These are phyloP conservation scores for Dendrocincla fuliginosa DNA, from an alignment of 2,797 vertebrate genomes.

Conservation along the genomic window DNA sequence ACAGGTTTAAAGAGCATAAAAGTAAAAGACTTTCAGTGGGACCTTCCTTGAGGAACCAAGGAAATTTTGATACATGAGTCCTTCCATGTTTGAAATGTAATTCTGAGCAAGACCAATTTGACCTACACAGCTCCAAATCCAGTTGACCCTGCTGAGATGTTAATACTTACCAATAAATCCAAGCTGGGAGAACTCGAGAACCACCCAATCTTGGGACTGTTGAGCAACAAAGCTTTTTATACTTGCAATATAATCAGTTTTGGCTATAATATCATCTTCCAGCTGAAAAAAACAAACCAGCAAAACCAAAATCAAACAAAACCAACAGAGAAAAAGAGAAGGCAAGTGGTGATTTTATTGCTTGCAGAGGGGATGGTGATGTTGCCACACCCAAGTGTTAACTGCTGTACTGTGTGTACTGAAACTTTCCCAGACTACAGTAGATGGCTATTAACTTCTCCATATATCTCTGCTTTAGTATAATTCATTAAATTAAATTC, in stretches of 20 bases:
- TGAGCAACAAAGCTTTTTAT: slow-evolving; percentile 76
- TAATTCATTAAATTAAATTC: no score
- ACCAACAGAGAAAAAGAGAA: not conserved
- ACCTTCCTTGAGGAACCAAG: not conserved
- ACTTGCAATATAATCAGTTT: slow-evolving; percentile 75
- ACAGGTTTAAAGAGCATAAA: not conserved
- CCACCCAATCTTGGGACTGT: slow-evolving; percentile 80
- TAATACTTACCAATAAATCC: slow-evolving; percentile 89
- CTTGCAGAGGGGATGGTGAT: not conserved
- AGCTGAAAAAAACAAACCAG: slow-evolving; percentile 66
- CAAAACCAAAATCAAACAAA: no score
- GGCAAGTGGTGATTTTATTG: not conserved
- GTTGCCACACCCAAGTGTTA: not conserved
- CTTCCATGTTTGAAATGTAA: not conserved
- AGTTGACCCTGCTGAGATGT: not conserved
- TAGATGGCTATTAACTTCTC: not conserved
- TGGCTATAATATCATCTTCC: slow-evolving; percentile 91
- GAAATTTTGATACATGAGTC: not conserved
- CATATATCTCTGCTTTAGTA: not conserved
- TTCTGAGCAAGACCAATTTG: not conserved
- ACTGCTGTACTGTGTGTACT: not conserved
- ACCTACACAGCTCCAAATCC: not conserved
- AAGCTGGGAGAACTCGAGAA: slow-evolving; percentile 89
- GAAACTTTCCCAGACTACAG: not conserved
- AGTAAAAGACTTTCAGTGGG: not conserved